Percentiles rank a stretch among this genome's conserved stretches.
These are phyloP conservation scores for Tursiops truncatus DNA, from an alignment of 2,113 vertebrate genomes.

Conservation along the genomic window DNA sequence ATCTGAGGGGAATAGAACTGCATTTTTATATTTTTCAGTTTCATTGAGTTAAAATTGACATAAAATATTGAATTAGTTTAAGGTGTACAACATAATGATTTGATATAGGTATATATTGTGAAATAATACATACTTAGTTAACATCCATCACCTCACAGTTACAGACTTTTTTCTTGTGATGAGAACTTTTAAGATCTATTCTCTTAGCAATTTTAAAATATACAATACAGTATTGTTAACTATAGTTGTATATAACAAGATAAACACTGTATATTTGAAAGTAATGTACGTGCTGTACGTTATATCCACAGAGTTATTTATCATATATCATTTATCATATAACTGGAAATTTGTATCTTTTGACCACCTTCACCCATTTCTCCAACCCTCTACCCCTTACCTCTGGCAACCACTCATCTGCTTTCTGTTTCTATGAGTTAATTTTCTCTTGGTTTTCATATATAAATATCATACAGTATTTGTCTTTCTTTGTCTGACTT, in stretches of 20 bases:
- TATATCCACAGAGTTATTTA: not conserved
- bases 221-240: not conserved
- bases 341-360: not conserved
- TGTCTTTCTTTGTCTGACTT: not conserved
- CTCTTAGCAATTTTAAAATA: not conserved
- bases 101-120: not conserved
- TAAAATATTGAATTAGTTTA: not conserved
- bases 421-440: not conserved
- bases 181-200: not conserved
- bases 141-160: not conserved
- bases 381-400: not conserved
- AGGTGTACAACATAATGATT: not conserved
- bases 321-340: not conserved
- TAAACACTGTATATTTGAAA: not conserved
- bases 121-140: not conserved
- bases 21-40: not conserved
- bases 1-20: not conserved
- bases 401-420: not conserved
- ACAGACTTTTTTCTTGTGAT: not conserved
- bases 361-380: not conserved
- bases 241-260: not conserved
- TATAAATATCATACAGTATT: not conserved
- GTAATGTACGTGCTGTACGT: not conserved
- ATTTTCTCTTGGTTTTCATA: not conserved
- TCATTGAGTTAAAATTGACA: not conserved